Evolutionary conservation across 2,888 invertebrate genomes (phyloP).

Genomic region (Epistrophe grossulariae): DNA sequence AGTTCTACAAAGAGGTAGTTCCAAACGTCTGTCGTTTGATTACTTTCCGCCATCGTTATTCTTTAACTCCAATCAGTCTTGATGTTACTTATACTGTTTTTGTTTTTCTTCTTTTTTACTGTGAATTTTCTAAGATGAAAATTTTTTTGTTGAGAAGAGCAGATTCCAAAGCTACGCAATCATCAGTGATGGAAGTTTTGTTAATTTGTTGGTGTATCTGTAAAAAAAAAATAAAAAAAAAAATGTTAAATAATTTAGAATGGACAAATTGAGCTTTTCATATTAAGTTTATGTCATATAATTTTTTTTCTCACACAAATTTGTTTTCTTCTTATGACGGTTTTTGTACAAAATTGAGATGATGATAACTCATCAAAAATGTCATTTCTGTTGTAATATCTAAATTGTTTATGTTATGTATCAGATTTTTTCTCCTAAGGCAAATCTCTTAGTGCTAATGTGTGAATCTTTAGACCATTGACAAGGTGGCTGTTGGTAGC

Average conservation of each 20-base stretch:
- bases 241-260: conserved; percentile 1
- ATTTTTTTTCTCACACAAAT: neutral
- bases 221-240: conserved; percentile 28
- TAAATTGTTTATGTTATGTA: neutral
- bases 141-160: neutral
- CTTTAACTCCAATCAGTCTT: conserved; percentile 49
- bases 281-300: conserved; percentile 17
- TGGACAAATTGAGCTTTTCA: conserved; percentile 4
- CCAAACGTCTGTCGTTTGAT: conserved; percentile 87
- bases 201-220: conserved; percentile 30
- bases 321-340: conserved; percentile 18
- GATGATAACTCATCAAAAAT: conserved; percentile 3
- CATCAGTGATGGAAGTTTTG: conserved; percentile 38
- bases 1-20: conserved; percentile 87
- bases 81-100: conserved; percentile 1
- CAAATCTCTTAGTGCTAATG: neutral
- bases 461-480: conserved; percentile 15
- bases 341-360: neutral
- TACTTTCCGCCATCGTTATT: conserved; percentile 86
- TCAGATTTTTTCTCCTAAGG: neutral
- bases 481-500: neutral
- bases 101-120: neutral
- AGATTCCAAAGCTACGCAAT: conserved; percentile 45
- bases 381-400: conserved; percentile 46
- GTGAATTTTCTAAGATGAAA: conserved; percentile 19